Conservation (phyloP, 2,113 vertebrate genomes). For the Orthonyx spaldingii region DNA sequence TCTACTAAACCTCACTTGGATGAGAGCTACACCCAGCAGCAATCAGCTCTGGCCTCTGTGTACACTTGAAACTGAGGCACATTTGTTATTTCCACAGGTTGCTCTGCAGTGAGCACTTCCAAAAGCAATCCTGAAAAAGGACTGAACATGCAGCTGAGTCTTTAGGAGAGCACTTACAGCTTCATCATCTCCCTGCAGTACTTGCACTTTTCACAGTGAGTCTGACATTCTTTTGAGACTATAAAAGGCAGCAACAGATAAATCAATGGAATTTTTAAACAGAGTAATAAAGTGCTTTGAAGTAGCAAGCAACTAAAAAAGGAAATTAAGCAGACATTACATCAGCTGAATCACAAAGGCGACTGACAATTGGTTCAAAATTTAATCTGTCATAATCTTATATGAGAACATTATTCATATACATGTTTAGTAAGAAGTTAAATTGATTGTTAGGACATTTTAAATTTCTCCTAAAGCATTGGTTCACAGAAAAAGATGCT, state of each 20-base stretch:
- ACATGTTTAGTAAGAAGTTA: background rate
- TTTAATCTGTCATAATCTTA: background rate
- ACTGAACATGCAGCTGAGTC: background rate
- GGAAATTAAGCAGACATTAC: background rate
- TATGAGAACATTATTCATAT: background rate
- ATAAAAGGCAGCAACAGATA: constrained; percentile 7
- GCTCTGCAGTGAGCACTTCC: background rate
- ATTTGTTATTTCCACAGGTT: background rate
- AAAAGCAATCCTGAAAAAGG: background rate
- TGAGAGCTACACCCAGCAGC: background rate
- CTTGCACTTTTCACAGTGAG: background rate
- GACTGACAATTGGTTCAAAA: background rate
- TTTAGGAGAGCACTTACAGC: background rate
- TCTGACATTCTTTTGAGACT: background rate
- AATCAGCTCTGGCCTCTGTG: background rate
- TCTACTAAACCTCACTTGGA: background rate
- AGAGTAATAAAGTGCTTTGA: background rate
- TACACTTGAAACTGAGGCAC: background rate
- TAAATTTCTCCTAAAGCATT: background rate
- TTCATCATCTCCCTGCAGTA: background rate
- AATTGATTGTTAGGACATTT: background rate
- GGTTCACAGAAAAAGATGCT: background rate
- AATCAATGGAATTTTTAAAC: background rate
- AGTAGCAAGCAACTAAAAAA: constrained; percentile 18
- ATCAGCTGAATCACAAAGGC: background rate